These are phyloP conservation scores for Diglossa cyanea DNA, from an alignment of 2,797 vertebrate genomes.

Conservation along the genomic window DNA sequence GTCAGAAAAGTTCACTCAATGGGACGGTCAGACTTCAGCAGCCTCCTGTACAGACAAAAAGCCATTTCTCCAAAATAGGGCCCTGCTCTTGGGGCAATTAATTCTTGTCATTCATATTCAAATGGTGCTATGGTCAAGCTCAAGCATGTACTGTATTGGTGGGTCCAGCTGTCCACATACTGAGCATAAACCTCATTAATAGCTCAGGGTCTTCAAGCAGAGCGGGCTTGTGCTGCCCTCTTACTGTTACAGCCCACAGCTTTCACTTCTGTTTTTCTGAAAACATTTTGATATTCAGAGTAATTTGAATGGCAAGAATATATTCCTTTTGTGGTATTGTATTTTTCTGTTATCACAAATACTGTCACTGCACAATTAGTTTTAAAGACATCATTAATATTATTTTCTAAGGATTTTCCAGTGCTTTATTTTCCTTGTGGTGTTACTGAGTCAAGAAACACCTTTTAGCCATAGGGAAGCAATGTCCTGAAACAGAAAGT, in stretches of 20 bases:
- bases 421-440: neutral
- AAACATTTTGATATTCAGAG: neutral
- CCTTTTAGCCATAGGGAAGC: neutral
- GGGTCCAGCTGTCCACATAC: neutral
- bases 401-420: neutral
- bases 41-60: neutral
- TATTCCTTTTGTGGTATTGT: neutral
- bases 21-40: neutral
- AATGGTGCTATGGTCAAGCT: neutral
- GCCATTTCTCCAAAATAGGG: neutral
- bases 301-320: neutral
- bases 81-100: neutral
- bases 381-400: neutral
- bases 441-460: neutral
- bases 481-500: neutral
- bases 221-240: neutral
- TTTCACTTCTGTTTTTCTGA: neutral
- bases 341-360: neutral
- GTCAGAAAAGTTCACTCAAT: neutral
- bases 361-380: neutral
- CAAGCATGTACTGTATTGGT: neutral
- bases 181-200: neutral
- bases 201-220: neutral
- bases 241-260: rapidly evolving
- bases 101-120: neutral